Evolutionary conservation across 2,113 vertebrate genomes (phyloP).

Genomic region (Chauna torquata): DNA sequence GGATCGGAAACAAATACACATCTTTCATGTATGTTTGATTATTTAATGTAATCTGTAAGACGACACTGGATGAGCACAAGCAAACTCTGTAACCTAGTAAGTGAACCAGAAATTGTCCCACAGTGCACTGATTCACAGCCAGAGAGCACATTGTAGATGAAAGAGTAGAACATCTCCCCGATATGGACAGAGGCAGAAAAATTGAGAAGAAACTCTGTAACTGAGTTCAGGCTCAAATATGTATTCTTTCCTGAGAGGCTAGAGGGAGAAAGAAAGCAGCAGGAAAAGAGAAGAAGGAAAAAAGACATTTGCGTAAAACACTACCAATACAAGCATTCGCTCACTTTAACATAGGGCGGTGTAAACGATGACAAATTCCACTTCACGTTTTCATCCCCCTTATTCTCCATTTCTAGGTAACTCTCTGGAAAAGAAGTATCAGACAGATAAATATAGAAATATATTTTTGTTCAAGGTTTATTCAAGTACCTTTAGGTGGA

Average conservation of each 20-base stretch:
- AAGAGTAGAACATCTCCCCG: neutral
- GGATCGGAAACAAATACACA: neutral
- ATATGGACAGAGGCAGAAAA: neutral
- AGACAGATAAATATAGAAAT: neutral
- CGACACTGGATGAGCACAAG: neutral
- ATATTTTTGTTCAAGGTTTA: neutral
- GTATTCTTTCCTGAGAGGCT: neutral
- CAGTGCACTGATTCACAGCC: neutral
- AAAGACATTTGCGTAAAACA: neutral
- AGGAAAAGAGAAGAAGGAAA: neutral
- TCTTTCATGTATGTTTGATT: neutral
- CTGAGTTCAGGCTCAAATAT: neutral
- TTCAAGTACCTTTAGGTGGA: neutral
- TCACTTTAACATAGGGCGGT: constrained; percentile 94
- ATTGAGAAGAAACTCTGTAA: neutral
- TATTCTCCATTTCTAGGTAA: constrained; percentile 87
- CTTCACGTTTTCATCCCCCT: constrained; percentile 80
- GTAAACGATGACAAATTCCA: constrained; percentile 93
- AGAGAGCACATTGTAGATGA: neutral
- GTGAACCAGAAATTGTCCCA: neutral
- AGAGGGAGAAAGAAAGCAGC: neutral
- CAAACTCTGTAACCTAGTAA: neutral
- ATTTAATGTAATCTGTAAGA: neutral
- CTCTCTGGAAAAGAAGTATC: constrained; percentile 72
- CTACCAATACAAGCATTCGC: neutral